These are phyloP conservation scores for Propithecus coquereli DNA, from an alignment of 2,113 vertebrate genomes.

Conservation along the genomic window DNA sequence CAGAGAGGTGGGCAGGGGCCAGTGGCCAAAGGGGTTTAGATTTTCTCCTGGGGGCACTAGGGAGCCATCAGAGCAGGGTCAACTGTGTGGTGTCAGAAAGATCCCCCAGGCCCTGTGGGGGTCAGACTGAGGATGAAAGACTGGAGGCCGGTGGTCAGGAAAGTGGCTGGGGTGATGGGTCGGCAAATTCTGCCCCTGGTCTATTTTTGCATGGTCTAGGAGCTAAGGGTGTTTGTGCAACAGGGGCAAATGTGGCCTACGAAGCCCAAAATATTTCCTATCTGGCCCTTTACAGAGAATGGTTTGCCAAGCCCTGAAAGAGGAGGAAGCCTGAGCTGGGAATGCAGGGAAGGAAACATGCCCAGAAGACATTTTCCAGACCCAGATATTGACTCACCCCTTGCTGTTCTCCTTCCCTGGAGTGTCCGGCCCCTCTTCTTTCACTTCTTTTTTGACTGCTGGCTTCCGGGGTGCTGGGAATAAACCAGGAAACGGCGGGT, in stretches of 20 bases:
- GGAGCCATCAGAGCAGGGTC: background rate
- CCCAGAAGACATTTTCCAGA: background rate
- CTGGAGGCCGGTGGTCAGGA: background rate
- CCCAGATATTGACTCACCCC: background rate
- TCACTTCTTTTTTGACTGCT: slow-evolving; percentile 52
- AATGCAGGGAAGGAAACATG: background rate
- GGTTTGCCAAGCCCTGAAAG: background rate
- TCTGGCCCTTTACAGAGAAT: background rate
- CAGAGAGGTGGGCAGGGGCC: background rate
- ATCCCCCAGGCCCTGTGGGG: background rate
- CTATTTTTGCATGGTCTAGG: background rate
- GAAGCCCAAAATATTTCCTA: background rate
- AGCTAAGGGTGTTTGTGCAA: background rate
- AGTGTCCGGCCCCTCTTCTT: background rate
- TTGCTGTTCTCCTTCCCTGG: background rate
- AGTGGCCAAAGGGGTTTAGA: background rate
- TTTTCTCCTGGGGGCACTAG: background rate
- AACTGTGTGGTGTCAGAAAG: background rate
- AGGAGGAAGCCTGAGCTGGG: background rate
- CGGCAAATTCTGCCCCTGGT: background rate
- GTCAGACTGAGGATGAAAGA: background rate
- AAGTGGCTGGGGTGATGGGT: background rate
- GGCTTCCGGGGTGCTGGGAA: slow-evolving; percentile 86
- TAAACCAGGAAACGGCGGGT: background rate
- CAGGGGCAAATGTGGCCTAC: background rate